These are phyloP conservation scores for Callitettix versicolor DNA, from an alignment of 1,140 invertebrate genomes.

Conservation along the genomic window DNA sequence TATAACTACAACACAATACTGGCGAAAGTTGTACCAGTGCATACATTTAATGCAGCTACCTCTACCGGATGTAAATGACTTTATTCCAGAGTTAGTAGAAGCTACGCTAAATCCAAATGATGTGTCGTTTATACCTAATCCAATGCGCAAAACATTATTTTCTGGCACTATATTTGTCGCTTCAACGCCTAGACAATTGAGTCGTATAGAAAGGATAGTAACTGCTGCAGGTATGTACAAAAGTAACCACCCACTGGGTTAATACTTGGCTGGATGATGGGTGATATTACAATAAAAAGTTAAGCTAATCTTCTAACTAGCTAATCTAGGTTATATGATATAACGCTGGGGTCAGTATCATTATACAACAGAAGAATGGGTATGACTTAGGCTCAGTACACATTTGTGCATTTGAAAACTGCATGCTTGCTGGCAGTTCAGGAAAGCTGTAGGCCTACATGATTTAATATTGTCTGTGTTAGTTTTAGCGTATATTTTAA, in stretches of 20 bases:
- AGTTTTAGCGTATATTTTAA: no score
- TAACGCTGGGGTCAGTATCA: no score
- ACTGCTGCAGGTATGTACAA: conserved; percentile 8
- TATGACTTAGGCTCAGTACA: no score
- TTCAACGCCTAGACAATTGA: conserved; percentile 30
- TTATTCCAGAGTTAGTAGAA: conserved; percentile 34
- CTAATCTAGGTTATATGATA: not conserved
- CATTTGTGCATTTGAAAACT: no score
- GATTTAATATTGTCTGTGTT: no score
- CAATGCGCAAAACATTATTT: conserved; percentile 31
- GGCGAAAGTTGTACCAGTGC: conserved; percentile 27
- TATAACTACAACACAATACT: conserved; percentile 35
- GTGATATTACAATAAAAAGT: no score
- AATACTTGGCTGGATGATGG: no score
- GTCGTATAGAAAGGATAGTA: conserved; percentile 6
- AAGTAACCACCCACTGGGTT: no score
- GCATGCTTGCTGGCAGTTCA: no score
- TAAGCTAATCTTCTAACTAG: no score
- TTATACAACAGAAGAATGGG: no score
- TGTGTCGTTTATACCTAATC: conserved; percentile 32
- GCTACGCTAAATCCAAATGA: conserved; percentile 28
- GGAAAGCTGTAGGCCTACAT: no score
- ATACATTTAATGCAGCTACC: conserved; percentile 18
- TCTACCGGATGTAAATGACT: conserved; percentile 30
- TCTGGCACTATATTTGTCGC: conserved; percentile 36